phyloP scores from a whole-genome alignment of 2,888 invertebrate species.

The Tortricodes alternella region DNA sequence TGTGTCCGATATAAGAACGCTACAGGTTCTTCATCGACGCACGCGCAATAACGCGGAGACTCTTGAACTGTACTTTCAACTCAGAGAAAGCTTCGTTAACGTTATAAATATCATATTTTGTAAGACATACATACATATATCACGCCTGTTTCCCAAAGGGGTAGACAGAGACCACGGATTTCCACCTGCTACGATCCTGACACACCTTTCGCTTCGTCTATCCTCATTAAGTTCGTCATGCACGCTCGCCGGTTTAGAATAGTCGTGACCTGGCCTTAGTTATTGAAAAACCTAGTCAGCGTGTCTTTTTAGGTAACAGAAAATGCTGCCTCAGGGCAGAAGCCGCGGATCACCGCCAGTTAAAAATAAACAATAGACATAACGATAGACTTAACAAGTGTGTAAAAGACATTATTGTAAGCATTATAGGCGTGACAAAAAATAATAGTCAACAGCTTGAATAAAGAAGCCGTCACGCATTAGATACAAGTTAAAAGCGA shows the following conservation, averaged over 20 bases:
- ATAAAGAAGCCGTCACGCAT: conserved; percentile 19
- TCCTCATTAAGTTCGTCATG: no score
- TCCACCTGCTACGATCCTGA: no score
- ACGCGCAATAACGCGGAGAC: background rate
- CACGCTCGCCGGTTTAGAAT: no score
- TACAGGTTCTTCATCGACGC: background rate
- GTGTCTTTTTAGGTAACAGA: no score
- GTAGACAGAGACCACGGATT: no score
- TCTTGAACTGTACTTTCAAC: background rate
- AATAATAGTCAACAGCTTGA: background rate
- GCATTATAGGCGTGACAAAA: conserved; percentile 11
- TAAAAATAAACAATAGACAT: background rate
- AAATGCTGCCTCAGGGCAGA: background rate
- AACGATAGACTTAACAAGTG: background rate
- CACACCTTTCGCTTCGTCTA: no score
- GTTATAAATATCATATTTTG: conserved; percentile 11
- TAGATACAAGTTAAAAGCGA: background rate
- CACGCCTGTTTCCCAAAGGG: no score
- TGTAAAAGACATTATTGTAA: conserved; percentile 13
- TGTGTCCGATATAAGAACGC: no score
- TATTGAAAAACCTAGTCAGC: no score
- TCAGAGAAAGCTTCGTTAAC: conserved; percentile 3
- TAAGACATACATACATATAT: background rate
- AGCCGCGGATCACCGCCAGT: background rate
- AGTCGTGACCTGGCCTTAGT: no score